Evolutionary conservation across 2,797 vertebrate species (phyloP), one percentile per base, ranked within the genome.

Genomic region (Discoglossus pictus): DNA sequence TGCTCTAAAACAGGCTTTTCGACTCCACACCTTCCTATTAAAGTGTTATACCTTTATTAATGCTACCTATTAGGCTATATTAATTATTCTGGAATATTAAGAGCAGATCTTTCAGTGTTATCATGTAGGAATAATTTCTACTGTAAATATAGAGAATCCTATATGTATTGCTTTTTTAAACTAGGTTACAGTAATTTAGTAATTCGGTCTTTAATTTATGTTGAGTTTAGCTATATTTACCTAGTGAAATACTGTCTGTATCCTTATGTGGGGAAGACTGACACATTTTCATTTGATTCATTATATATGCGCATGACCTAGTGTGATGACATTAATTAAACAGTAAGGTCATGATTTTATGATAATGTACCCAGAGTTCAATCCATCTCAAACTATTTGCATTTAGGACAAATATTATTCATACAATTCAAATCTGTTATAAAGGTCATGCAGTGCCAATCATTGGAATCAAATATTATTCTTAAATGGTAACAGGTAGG

Each of bases 391-490:
- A 40, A n/a, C 44, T 54, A 38, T 76, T 77, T 74, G 65, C 21
- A 66, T 68, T 74, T 35, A 54, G 44, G 21, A 24, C 55, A 62
- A 15, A 31, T 25, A 4, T 7, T 18, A 51, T 15, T 71, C 43
- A 75, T 24, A 58, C 24, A 35, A 52, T 62, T 67, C 52, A 47
- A 73, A 61, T 79, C 39, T 69, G 38, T 34, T 18, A 65, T 43
- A 63, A 71, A 62, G 35, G 58, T 77, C 2, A 72, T 53, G 69
- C 48, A 62, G 74, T 73, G 11, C 38, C 61, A 20, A 11, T 34
- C 59, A 72, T 65, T 61, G 65, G 34, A 51, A 61, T 74, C 24
- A 76, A 63, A 66, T 68, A 24, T 78, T 56, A 65, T 56, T n/a
- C 42, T 23, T 10, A 34, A 46, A 46, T 35, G 27, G 52, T 56